Conservation (phyloP, 2,113 vertebrate species). For the Oostethus manadensis region DNA sequence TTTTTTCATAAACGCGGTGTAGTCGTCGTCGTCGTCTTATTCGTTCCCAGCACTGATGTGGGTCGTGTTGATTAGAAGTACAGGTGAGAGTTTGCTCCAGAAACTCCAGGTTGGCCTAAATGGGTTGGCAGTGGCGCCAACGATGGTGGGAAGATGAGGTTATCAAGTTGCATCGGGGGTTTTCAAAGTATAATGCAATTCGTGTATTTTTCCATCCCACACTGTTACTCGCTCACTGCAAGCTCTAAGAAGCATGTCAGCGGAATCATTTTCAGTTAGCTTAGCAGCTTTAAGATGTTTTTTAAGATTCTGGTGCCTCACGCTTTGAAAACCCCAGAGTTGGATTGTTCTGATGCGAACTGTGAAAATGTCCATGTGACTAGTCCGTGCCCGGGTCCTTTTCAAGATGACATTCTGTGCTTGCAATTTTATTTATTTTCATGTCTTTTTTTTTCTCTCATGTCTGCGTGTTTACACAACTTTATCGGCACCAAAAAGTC, state of each 20-base stretch:
- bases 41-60: too few relatives aligned
- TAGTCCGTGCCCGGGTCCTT: neutral
- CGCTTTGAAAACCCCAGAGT: neutral
- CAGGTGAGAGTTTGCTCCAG: neutral
- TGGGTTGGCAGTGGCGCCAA: neutral
- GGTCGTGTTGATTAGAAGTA: neutral
- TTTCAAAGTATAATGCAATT: too few relatives aligned
- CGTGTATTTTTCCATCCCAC: too few relatives aligned
- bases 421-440: neutral
- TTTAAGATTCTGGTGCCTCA: too few relatives aligned
- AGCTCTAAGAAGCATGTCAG: too few relatives aligned
- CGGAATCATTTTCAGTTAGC: too few relatives aligned
- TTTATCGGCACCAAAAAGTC: neutral
- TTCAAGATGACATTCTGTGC: conserved; percentile 1
- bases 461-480: neutral
- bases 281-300: too few relatives aligned
- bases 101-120: too few relatives aligned
- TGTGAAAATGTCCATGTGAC: conserved; percentile 32
- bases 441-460: neutral
- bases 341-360: conserved; percentile 9
- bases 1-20: conserved; percentile 5
- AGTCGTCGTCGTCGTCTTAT: too few relatives aligned
- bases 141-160: neutral
- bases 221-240: too few relatives aligned
- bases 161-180: too few relatives aligned